Evolutionary conservation across 2,113 vertebrate genomes (phyloP).

Genomic region (Neogobius melanostomus): DNA sequence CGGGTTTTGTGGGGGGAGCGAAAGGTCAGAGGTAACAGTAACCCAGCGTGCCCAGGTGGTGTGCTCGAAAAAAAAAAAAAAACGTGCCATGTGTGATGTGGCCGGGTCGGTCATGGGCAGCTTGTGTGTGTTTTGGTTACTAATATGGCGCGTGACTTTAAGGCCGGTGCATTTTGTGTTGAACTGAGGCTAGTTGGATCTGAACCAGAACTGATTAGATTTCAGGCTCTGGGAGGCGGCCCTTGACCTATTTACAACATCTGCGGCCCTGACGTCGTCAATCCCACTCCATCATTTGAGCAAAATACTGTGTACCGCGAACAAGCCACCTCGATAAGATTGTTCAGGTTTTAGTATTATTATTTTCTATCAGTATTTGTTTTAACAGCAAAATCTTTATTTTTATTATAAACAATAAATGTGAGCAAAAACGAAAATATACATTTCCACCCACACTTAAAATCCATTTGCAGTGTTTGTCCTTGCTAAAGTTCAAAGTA

Average conservation of each 20-base stretch:
- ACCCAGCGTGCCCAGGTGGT: slow-evolving; percentile 69
- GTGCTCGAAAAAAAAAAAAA: slow-evolving; percentile 24
- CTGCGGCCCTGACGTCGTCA: slow-evolving; percentile 33
- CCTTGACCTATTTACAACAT: slow-evolving; percentile 59
- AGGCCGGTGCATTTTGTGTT: slow-evolving; percentile 51
- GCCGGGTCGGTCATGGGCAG: slow-evolving; percentile 43
- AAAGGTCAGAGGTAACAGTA: slow-evolving; percentile 63
- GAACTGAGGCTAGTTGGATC: slow-evolving; percentile 78
- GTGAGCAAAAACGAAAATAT: too few relatives aligned
- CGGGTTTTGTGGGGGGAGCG: slow-evolving; percentile 18
- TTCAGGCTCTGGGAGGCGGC: slow-evolving; percentile 57
- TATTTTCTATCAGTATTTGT: background rate
- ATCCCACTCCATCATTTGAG: slow-evolving; percentile 24
- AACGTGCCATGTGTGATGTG: slow-evolving; percentile 60
- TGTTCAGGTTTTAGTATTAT: too few relatives aligned
- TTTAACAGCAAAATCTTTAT: background rate
- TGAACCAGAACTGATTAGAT: slow-evolving; percentile 77
- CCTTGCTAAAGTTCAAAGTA: too few relatives aligned
- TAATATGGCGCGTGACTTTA: slow-evolving; percentile 49
- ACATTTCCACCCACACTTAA: too few relatives aligned
- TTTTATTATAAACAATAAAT: background rate
- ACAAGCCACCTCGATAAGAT: too few relatives aligned
- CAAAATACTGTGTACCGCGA: slow-evolving; percentile 2
- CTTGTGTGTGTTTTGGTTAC: slow-evolving; percentile 29
- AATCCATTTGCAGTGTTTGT: too few relatives aligned